Conservation (phyloP, 2,797 vertebrate genomes). For the Choloepus didactylus region DNA sequence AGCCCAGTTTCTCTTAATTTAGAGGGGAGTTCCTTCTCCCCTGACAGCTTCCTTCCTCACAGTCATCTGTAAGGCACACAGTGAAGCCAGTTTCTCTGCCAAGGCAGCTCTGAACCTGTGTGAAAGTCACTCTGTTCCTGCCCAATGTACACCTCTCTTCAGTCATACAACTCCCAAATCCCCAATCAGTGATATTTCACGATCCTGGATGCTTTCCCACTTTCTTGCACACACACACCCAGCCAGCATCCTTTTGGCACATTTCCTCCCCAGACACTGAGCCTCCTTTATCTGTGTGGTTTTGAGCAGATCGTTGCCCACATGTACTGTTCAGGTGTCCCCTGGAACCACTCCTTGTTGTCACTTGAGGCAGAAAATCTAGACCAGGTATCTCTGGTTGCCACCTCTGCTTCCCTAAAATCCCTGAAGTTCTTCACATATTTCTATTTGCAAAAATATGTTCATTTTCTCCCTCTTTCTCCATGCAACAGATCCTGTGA, state of each 20-base stretch:
- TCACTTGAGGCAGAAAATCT: slow-evolving; percentile 86
- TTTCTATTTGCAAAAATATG: slow-evolving; percentile 82
- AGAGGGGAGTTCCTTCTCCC: neutral
- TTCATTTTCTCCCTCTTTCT: slow-evolving; percentile 66
- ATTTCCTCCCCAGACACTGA: slow-evolving; percentile 73
- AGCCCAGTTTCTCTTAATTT: accelerated
- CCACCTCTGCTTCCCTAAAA: slow-evolving; percentile 86
- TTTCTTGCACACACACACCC: neutral
- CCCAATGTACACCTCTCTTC: too few species aligned
- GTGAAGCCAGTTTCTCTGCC: neutral
- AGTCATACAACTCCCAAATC: neutral
- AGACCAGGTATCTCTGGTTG: slow-evolving; percentile 82
- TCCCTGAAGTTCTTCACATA: slow-evolving; percentile 83
- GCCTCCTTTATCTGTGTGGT: slow-evolving; percentile 74
- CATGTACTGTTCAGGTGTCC: slow-evolving; percentile 80
- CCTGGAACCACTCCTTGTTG: slow-evolving; percentile 85
- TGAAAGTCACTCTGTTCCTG: neutral
- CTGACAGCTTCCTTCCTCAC: neutral
- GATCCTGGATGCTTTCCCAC: too few species aligned
- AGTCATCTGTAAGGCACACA: neutral
- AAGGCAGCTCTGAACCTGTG: neutral
- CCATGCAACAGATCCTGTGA: slow-evolving; percentile 74
- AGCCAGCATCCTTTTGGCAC: neutral
- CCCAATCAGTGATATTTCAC: accelerated
- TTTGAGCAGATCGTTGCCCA: slow-evolving; percentile 83